phyloP scores from a whole-genome alignment of 2,888 invertebrate genomes.

The Argyra leucocephala region DNA sequence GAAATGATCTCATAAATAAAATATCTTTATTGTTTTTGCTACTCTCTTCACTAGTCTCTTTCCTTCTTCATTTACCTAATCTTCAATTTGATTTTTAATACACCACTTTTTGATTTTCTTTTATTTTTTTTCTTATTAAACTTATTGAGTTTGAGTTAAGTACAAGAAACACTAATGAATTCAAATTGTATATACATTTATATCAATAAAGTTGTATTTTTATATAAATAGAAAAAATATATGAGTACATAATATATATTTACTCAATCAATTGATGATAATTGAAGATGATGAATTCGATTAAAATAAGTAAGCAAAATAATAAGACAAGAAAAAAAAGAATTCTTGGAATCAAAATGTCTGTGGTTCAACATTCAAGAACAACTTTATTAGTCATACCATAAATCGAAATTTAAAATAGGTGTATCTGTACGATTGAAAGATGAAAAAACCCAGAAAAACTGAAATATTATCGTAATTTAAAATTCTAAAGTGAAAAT shows the following conservation, averaged over 20 bases:
- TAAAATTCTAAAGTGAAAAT: too few relatives aligned
- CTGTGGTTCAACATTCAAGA: not conserved
- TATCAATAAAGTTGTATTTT: not conserved
- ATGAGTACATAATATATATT: not conserved
- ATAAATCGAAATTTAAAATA: too few relatives aligned
- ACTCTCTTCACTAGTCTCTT: not conserved
- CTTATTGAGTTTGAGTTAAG: not conserved
- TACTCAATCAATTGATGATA: not conserved
- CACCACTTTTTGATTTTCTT: not conserved
- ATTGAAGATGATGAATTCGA: too few relatives aligned
- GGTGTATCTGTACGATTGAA: too few relatives aligned
- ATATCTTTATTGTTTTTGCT: slow-evolving; percentile 1
- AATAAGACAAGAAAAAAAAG: too few relatives aligned
- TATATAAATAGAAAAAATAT: not conserved
- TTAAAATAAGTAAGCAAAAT: too few relatives aligned
- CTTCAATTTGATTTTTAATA: not conserved
- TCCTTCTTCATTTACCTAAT: not conserved
- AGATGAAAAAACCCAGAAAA: too few relatives aligned
- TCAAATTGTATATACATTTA: not conserved
- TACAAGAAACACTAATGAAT: not conserved
- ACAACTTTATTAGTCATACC: not conserved
- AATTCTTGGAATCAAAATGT: not conserved
- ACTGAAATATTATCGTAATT: too few relatives aligned
- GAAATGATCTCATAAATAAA: slow-evolving; percentile 6
- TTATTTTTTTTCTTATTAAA: too few relatives aligned